Evolutionary conservation across 2,113 vertebrate species (phyloP).

Genomic region (Ictidomys tridecemlineatus): DNA sequence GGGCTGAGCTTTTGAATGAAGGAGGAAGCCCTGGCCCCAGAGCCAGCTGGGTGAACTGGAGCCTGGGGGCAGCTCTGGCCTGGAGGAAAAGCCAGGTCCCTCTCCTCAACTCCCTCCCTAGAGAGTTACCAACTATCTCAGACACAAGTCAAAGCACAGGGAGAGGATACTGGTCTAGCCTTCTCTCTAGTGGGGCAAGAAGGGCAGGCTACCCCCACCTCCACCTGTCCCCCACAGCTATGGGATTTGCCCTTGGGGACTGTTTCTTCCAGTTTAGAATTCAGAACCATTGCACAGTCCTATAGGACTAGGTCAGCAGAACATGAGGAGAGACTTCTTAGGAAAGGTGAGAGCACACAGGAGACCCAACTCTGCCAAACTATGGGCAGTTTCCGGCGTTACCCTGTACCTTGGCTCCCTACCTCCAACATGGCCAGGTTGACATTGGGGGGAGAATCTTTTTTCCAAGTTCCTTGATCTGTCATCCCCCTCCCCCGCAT

Average conservation of each 20-base stretch:
- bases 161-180: background rate
- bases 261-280: background rate
- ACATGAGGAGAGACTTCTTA: background rate
- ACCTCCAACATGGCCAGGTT: background rate
- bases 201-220: background rate
- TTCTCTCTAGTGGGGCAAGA: background rate
- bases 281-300: background rate
- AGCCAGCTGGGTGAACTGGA: background rate
- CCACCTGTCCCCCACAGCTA: background rate
- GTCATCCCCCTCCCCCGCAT: slow-evolving; percentile 71
- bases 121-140: background rate
- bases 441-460: slow-evolving; percentile 52
- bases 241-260: background rate
- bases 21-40: slow-evolving; percentile 27
- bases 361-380: background rate
- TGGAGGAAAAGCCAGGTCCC: background rate
- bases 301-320: background rate
- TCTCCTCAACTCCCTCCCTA: background rate
- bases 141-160: background rate
- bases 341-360: background rate
- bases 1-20: slow-evolving; percentile 59
- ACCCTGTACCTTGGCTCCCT: background rate
- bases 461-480: slow-evolving; percentile 82
- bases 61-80: background rate
- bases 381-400: background rate